These are phyloP conservation scores for Rhinichthys osculus DNA, from an alignment of 2,797 vertebrate genomes.

Conservation along the genomic window DNA sequence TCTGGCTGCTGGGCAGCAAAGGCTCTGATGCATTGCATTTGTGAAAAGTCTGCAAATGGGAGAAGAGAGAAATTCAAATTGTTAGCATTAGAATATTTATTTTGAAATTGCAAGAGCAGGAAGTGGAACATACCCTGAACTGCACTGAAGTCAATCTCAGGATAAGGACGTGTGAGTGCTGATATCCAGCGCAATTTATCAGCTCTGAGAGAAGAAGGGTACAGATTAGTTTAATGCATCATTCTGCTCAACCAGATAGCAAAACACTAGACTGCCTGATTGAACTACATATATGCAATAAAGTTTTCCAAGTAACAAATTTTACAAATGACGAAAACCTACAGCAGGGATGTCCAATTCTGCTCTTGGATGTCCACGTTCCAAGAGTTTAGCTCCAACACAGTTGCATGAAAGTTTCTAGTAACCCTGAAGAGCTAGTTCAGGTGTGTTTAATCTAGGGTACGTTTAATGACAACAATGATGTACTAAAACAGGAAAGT, in stretches of 20 bases:
- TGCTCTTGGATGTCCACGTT: background rate
- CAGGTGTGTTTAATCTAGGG: background rate
- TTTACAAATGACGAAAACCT: background rate
- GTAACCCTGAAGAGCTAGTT: background rate
- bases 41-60: slow-evolving; percentile 79
- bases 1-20: slow-evolving; percentile 91
- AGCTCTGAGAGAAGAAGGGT: slow-evolving; percentile 78
- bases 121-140: slow-evolving; percentile 81
- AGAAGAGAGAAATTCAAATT: slow-evolving; percentile 8
- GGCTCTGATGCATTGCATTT: slow-evolving; percentile 91
- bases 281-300: background rate
- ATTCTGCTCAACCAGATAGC: background rate
- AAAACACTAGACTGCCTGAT: background rate
- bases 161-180: slow-evolving; percentile 84
- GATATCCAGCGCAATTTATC: slow-evolving; percentile 98
- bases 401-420: background rate
- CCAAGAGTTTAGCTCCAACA: background rate
- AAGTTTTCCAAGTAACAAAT: background rate
- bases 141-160: slow-evolving; percentile 85
- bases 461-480: background rate
- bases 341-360: background rate
- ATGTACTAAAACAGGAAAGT: background rate
- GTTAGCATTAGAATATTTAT: background rate
- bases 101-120: slow-evolving; percentile 15
- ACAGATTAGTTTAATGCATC: slow-evolving; percentile 21